Evolutionary conservation across 2,888 invertebrate genomes (phyloP), one percentile per base, ranked within the genome.

Genomic region (Tinea pellionella): DNA sequence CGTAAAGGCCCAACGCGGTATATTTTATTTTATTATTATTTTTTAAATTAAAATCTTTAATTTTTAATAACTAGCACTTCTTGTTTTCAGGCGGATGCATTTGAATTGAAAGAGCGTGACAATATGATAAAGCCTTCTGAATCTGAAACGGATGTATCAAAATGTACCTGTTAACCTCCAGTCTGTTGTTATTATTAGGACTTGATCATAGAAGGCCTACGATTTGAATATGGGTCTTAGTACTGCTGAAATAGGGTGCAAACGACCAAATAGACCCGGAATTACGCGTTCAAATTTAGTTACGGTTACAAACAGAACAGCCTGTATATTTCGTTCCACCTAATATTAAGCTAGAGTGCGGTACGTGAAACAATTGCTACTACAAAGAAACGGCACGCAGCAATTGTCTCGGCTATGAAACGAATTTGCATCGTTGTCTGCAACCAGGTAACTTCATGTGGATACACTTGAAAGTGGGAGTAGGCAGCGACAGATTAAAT

Each of bases 81-180:
- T 61, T 43, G 9, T 63, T 82, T 82, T 61, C 81, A 87, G 87
- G 87, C 87, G 65, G 87, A 87, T 60, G 87, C 87, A 16, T 87
- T 87, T 66, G 87, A 87, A 65, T 65, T 87, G 63, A 86, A 85
- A 65, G 87, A 87, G 65, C 72, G 87, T 59, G 86, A 87, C 65
- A 85, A 73, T 69, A 80, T 86, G 41, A 79, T 87, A 65, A 85
- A 87, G 61, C 75, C 87, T 63, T 80, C 84, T n/a, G 85, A 86
- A 68, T 84, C 86, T 12, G 84, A 87, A 68, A 77, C 84, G 61
- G 85, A 87, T 64, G 86, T 78, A 63, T 86, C 86, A 63, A 87
- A 86, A 67, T 87, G 87, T 72, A 79, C 77, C 68, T 87, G 87
- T 79, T 87, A 87, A 72, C 73, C 69, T 66, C 61, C 43, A 37